Evolutionary conservation across 1,140 invertebrate species (phyloP), one percentile per base, ranked within the genome.

Genomic region (Aphelinus certus): DNA sequence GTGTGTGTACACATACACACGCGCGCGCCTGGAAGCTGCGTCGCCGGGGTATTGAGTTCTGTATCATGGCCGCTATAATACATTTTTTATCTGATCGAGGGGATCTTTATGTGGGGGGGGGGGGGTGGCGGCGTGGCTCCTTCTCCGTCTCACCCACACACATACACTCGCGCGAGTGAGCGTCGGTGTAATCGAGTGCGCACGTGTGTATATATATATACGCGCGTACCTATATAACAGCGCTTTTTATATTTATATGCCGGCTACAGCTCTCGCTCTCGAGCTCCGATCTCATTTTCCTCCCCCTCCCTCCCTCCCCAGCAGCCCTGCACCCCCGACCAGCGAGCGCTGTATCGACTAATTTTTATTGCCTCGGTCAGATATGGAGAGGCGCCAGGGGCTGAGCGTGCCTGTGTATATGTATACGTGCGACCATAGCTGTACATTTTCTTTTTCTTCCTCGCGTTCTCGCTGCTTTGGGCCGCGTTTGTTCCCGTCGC

Each of bases 61-160:
- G 86, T 86, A 87, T 87, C 85, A 86, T 88, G 85, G 80, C 79
- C 80, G 85, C 86, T 87, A 88, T 88, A 87, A 88, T 88, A 87
- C 85, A 88, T 87, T 88, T 88, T 88, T 88, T 88, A 88, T 88
- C 86, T 86, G 86, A 88, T 88, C 82, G 83, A 87, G 86, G 85
- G 86, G 86, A 87, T 88, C 86, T 88, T 88, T 87, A 87, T 87
- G 82, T 85, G 82, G 84, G 81, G 82, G 83, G 51, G 51, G 51
- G 51, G 51, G 51, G 4, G 51, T 26, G 26, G 26, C 49, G 55
- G 67, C 61, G 53, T 49, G 60, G 51, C 49, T 3, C 48, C 57
- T 48, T 56, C 75, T 58, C 56, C 42, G 55, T 46, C 69, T 42
- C 67, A 51, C 26, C 48, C 61, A 68, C 73, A 74, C 65, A 68